Evolutionary conservation across 2,888 invertebrate species (phyloP), one percentile per base, ranked within the genome.

Genomic region (Cerceris rybyensis): DNA sequence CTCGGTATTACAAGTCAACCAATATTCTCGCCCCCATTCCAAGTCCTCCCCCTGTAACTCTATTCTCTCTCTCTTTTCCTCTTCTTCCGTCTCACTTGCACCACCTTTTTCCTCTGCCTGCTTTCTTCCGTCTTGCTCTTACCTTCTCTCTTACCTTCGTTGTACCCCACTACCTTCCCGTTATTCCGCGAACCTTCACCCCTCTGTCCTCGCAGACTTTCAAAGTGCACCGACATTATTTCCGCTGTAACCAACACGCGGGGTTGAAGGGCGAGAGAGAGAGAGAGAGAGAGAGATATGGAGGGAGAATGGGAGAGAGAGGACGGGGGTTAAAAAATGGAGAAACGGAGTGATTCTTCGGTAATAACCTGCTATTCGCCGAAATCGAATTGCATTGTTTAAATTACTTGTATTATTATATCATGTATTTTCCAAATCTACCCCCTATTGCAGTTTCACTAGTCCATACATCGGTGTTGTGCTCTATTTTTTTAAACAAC

Each of bases 1-100:
- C 91, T 88, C 89, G 87, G 90, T 90, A 91, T 90, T 91, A 91
- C 90, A 90, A 89, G 90, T 90, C 90, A 90, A 91, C 91, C 91
- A 91, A 91, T 91, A 91, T 91, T 89, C 90, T 90, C 89, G 89
- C 90, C 89, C 88, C 86, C 84, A 74, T 86, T 86, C 73, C 63
- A 13, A 76, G 59, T 70, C 61, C 55, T 57, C 65, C 63, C 65
- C 64, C 76, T 49, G 74, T 46, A 54, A 60, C 28, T 61, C 60
- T 60, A 49, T 60, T 46, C 55, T 52, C 58, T 71, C 54, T 52
- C 64, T 55, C 73, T 46, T 65, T 14, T 59, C 57, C 42, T 63
- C 57, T 41, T 28, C 42, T 55, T 52, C 63, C 49, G 55, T 49
- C 16, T n/a, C n/a, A n/a, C n/a, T n/a, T n/a, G n/a, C n/a, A n/a